Percentiles rank a stretch among this genome's conserved stretches.
These are phyloP conservation scores for Anthophora plumipes DNA, from an alignment of 2,888 invertebrate species.

Conservation along the genomic window DNA sequence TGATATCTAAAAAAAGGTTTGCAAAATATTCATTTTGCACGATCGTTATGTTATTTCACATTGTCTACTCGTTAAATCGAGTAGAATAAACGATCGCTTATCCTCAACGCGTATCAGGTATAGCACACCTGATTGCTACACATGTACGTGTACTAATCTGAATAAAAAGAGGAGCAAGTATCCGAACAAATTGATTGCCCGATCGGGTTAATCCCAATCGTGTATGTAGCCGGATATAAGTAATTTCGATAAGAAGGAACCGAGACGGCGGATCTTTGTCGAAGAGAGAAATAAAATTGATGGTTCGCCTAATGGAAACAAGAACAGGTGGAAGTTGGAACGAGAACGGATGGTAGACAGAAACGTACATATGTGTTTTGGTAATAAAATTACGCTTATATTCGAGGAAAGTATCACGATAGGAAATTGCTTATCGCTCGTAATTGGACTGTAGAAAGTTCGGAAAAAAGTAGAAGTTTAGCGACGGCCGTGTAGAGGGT, in stretches of 20 bases:
- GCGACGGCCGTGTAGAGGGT: not conserved
- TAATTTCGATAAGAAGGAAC: conserved; percentile 75
- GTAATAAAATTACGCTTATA: conserved; percentile 65
- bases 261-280: conserved; percentile 53
- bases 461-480: conserved; percentile 16
- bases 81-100: not conserved
- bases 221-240: conserved; percentile 79
- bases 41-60: not conserved
- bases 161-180: conserved; percentile 52
- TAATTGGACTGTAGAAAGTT: conserved; percentile 35
- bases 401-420: conserved; percentile 43
- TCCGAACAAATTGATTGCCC: conserved; percentile 73
- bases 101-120: not conserved
- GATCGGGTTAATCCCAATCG: conserved; percentile 68
- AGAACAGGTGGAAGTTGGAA: conserved; percentile 1
- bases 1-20: no score
- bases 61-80: not conserved
- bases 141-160: conserved; percentile 35
- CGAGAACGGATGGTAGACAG: conserved; percentile 14
- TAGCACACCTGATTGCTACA: not conserved
- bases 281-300: conserved; percentile 66
- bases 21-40: no score
- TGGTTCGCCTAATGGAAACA: conserved; percentile 58
- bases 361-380: conserved; percentile 44
- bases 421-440: conserved; percentile 54